Percentiles rank a stretch among this genome's conserved stretches.
These are phyloP conservation scores for Intellagama lesueurii DNA, from an alignment of 2,797 vertebrate species.

Conservation along the genomic window DNA sequence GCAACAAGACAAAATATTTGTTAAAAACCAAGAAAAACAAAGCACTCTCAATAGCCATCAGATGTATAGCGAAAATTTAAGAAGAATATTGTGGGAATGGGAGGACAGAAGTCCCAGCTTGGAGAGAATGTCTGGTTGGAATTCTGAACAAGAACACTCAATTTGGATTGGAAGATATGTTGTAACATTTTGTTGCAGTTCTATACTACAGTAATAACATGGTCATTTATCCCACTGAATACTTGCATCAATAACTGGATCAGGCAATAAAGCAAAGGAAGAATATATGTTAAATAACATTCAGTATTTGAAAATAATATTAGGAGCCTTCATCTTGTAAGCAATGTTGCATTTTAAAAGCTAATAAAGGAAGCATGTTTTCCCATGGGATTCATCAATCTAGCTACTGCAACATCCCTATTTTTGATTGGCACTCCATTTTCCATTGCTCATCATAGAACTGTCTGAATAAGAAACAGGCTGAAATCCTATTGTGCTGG, in stretches of 20 bases:
- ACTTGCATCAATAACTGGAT: not conserved
- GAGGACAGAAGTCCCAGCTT: not conserved
- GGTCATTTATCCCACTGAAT: not conserved
- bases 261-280: not conserved
- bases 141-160: not conserved
- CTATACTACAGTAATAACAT: not conserved
- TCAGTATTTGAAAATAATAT: not conserved
- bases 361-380: not conserved
- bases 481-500: too few species aligned
- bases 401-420: not conserved
- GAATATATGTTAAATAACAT: not conserved
- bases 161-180: not conserved
- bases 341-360: not conserved
- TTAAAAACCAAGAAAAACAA: not conserved
- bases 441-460: not conserved
- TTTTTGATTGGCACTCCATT: not conserved
- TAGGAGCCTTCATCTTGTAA: not conserved
- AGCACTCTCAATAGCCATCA: not conserved
- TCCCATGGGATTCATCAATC: not conserved
- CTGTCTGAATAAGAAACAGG: not conserved
- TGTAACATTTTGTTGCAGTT: not conserved
- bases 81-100: not conserved
- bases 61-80: not conserved
- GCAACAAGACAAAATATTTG: not conserved
- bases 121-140: not conserved